Base-by-base conservation (phyloP, 2,888 invertebrate genomes). In the Trypoxylon attenuatum region DNA sequence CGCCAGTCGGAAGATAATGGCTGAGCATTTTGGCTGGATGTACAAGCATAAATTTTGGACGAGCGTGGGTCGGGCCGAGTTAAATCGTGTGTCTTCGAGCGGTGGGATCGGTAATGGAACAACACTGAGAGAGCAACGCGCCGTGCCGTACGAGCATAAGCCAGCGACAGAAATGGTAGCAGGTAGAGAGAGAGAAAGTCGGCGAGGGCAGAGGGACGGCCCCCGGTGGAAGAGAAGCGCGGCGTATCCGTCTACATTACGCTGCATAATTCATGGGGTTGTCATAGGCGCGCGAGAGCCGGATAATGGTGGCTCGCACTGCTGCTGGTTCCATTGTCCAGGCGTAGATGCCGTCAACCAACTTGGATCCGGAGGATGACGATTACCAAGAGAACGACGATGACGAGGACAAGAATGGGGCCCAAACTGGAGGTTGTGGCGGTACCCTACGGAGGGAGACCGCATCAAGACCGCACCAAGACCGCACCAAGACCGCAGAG, bases 251-350 rank as follows among this genome's bases (percentile, higher is more conserved):
- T 83, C 82, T 84, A 82, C 82, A 82, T 83, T 84, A 81, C 81
- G 81, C 84, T 85, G 84, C 84, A 85, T 85, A 84, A 85, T 85
- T 85, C 84, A 85, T 85, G 76, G 80, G 76, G 72, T 79, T 84
- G 84, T 85, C 85, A 84, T 83, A 82, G 84, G 79, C 82, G 85
- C n/a, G n/a, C 84, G 84, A 82, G 80, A 84, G 83, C 81, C 80
- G 81, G 83, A 84, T 85, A 85, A 85, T 84, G 80, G 84, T 74
- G 68, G 76, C 77, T 80, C 76, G 77, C 82, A 76, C 10, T 10
- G 79, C 74, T 70, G 71, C 70, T 72, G 72, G 70, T 73, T 79
- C 69, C 75, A 84, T 85, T 84, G 84, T 84, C 81, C 71, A 72
- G 69, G 78, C 73, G 69, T 66, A 71, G 77, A 67, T 64, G 72